A percentile compares a stretch with the other conserved stretches of the same genome.
Conservation (phyloP, 2,113 vertebrate species). For the Romanogobio albipinnatus region DNA sequence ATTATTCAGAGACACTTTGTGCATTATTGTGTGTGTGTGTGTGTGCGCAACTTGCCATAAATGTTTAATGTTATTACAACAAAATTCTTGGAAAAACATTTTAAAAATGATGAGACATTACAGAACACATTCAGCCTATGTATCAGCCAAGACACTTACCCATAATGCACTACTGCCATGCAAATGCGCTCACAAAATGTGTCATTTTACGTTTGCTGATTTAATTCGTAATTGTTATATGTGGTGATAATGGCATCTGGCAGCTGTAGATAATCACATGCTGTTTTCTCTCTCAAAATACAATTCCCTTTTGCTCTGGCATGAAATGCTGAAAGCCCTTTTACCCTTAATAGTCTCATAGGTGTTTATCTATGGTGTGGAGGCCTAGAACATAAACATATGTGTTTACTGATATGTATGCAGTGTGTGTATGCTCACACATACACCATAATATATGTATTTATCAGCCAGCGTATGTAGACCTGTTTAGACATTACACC, state of each 20-base stretch:
- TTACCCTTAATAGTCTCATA: neutral
- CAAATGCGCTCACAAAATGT: neutral
- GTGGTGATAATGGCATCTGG: constrained; percentile 18
- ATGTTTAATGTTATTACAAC: neutral
- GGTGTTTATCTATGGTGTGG: constrained; percentile 12
- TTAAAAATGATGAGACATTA: neutral
- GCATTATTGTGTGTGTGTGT: constrained; percentile 4
- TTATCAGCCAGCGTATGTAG: neutral
- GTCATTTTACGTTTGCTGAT: constrained; percentile 18
- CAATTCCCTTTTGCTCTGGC: constrained; percentile 1
- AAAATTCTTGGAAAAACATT: constrained; percentile 27
- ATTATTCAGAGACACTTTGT: constrained; percentile 3
- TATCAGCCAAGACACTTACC: neutral
- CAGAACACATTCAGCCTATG: neutral
- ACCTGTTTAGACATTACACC: constrained; percentile 16
- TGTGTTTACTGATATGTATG: neutral
- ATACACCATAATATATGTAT: neutral
- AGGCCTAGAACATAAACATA: neutral
- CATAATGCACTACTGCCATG: constrained; percentile 2
- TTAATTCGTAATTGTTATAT: constrained; percentile 8
- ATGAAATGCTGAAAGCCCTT: neutral
- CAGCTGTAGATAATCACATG: constrained; percentile 28
- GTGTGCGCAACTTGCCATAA: neutral
- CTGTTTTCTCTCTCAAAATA: neutral
- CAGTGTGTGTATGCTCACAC: neutral